Evolutionary conservation across 2,113 vertebrate genomes (phyloP).

Genomic region (Ptilonorhynchus violaceus): DNA sequence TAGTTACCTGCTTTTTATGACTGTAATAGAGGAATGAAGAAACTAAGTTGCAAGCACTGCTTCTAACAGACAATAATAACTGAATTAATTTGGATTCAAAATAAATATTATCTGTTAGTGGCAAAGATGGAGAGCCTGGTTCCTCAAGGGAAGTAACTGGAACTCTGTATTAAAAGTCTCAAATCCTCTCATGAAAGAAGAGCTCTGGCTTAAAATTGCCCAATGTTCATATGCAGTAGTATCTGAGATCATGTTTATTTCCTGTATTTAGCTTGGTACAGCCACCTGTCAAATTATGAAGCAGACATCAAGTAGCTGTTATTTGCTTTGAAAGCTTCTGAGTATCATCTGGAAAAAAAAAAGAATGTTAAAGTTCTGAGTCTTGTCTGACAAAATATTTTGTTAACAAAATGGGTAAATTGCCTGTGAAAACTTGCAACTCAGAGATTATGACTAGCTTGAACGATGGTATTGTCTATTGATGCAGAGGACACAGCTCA

Average conservation of each 20-base stretch:
- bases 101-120: background rate
- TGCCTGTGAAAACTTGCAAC: background rate
- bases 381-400: constrained; percentile 64
- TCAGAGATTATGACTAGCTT: constrained; percentile 19
- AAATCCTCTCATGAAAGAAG: background rate
- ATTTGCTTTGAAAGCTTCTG: constrained; percentile 16
- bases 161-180: background rate
- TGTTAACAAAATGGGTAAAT: constrained; percentile 48
- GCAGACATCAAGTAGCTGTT: constrained; percentile 20
- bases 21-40: background rate
- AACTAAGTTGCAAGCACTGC: background rate
- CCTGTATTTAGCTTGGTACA: constrained; percentile 5
- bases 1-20: background rate
- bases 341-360: background rate
- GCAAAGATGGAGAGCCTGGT: background rate
- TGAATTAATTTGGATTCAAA: background rate
- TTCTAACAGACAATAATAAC: background rate
- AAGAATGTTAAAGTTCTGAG: background rate
- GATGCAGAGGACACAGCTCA: constrained; percentile 19
- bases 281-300: constrained; percentile 14
- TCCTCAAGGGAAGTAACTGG: background rate
- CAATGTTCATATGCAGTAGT: background rate
- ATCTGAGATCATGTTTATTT: constrained; percentile 5
- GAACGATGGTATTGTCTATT: constrained; percentile 55
- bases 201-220: background rate